Evolutionary conservation across 2,113 vertebrate species (phyloP).

Genomic region (Leucopternis melanops): DNA sequence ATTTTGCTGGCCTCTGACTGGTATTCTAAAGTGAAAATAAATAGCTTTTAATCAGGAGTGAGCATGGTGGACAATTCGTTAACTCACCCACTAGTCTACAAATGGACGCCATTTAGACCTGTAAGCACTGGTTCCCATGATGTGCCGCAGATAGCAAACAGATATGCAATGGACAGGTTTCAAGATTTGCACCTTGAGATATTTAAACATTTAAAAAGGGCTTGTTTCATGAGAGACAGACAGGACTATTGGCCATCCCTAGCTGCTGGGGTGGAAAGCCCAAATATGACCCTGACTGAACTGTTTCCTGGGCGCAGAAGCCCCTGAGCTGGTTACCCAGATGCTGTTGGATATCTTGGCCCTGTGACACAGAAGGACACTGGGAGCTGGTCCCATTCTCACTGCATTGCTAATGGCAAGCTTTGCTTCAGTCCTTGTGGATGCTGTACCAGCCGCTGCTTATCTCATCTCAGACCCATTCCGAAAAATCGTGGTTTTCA

Average conservation of each 20-base stretch:
- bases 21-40: not conserved
- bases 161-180: not conserved
- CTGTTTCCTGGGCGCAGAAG: not conserved
- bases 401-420: not conserved
- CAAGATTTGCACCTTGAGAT: not conserved
- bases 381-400: not conserved
- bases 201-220: not conserved
- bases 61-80: not conserved
- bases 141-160: not conserved
- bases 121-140: not conserved
- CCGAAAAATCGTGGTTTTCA: not conserved
- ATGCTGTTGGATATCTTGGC: not conserved
- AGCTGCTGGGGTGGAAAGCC: not conserved
- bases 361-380: not conserved
- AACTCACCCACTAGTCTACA: not conserved
- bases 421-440: not conserved
- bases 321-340: not conserved
- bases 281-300: not conserved
- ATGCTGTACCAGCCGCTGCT: not conserved
- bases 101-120: not conserved
- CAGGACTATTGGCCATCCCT: not conserved
- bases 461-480: not conserved
- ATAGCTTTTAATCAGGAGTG: not conserved
- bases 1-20: not conserved
- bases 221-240: not conserved